Percentiles rank a stretch among this genome's conserved stretches.
Evolutionary conservation across 1,140 invertebrate species (phyloP).

Genomic region (Hycleus phaleratus): DNA sequence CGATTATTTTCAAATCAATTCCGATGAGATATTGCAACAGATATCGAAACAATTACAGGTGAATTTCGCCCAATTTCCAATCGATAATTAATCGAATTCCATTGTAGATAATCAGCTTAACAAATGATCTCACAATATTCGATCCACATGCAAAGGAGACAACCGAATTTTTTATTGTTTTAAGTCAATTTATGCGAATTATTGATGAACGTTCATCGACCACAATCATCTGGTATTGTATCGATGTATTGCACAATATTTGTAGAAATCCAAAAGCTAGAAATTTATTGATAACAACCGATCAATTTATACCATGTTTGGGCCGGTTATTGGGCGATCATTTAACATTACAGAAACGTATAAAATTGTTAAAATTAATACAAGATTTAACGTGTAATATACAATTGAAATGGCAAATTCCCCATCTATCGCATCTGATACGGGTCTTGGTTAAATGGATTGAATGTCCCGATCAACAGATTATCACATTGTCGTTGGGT

Average conservation of each 20-base stretch:
- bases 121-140: too few species aligned
- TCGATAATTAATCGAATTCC: too few species aligned
- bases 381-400: conserved; percentile 63
- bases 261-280: conserved; percentile 25
- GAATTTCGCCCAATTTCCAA: too few species aligned
- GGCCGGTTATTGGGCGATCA: conserved; percentile 49
- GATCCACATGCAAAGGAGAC: conserved; percentile 14
- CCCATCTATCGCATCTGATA: conserved; percentile 55
- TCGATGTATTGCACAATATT: conserved; percentile 53
- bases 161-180: conserved; percentile 47
- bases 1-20: too few species aligned
- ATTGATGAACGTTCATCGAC: conserved; percentile 36
- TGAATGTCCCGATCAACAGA: conserved; percentile 47
- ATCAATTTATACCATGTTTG: conserved; percentile 59
- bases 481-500: conserved; percentile 51
- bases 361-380: conserved; percentile 46
- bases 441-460: conserved; percentile 54
- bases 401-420: conserved; percentile 62
- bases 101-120: too few species aligned
- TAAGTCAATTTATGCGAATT: conserved; percentile 43
- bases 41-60: too few species aligned
- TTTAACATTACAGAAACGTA: conserved; percentile 47
- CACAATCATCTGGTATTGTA: conserved; percentile 46
- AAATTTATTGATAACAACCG: conserved; percentile 53
- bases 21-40: too few species aligned